Evolutionary conservation across 2,113 vertebrate species (phyloP), one percentile per base, ranked within the genome.

Genomic region (Stercorarius parasiticus): DNA sequence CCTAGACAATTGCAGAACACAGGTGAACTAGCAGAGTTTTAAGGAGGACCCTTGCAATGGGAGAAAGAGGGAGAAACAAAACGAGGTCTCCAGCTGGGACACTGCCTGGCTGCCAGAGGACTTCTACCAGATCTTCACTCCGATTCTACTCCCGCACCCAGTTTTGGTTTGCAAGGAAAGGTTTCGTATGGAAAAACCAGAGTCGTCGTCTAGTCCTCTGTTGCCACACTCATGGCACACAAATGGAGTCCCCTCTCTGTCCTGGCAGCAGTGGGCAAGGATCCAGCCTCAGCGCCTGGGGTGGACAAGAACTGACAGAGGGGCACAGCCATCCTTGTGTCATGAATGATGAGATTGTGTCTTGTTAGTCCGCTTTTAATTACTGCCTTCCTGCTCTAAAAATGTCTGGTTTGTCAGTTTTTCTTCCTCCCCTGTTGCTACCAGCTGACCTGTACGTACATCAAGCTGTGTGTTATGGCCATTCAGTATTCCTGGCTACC

Each of bases 221-320:
- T 2, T 87, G 82, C 15, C n/a, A 34, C 6, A 15, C 38, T 59
- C 18, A 5, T 13, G 42, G 52, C 50, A 43, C 50, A 45, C 45
- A 59, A 16, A 42, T 2, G 0, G 49, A 82, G 29, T 27, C 36
- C 15, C 8, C 17, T 34, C 59, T 90, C 58, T 36, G 26, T 36
- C 22, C 66, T 45, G 43, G 49, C 42, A 61, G 34, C 59, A 34
- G 15, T 1, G 53, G 32, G 77, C 18, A 30, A 77, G 58, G 32
- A 65, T 6, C 32, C 52, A 81, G 16, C 43, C 30, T 13, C 9
- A 2, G 49, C 5, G 20, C 50, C 59, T 21, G 25, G 32, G 13
- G 6, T 3, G 4, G 61, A 27, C 1, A 1, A 80, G 49, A 64
- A n/a, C 0, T 1, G 1, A 43, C 0, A 10, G 62, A 43, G 40